phyloP scores from a whole-genome alignment of 2,113 vertebrate species.

The Toxotes chatareus region DNA sequence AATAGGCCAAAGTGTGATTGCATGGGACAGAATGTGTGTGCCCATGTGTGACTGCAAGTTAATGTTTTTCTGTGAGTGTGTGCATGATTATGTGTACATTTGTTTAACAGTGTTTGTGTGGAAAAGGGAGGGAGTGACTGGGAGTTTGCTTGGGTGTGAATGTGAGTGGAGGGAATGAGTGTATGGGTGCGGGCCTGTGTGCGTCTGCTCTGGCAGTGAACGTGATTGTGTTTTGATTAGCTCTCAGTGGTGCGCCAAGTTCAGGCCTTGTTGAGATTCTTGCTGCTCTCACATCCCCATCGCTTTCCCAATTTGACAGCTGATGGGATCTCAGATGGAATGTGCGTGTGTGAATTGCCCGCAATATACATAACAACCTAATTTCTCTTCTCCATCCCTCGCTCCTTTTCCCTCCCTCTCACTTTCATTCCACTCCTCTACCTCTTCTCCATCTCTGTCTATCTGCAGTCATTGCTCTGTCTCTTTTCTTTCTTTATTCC shows the following conservation, averaged over 20 bases:
- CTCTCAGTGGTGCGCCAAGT: conserved; percentile 76
- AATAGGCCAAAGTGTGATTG: conserved; percentile 65
- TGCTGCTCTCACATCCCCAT: conserved; percentile 77
- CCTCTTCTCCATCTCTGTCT: conserved; percentile 54
- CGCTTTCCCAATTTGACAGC: conserved; percentile 84
- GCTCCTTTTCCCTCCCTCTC: conserved; percentile 49
- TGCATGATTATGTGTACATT: conserved; percentile 71
- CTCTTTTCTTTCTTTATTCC: conserved; percentile 31
- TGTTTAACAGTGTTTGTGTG: conserved; percentile 68
- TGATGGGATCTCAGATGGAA: conserved; percentile 85
- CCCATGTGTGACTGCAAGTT: conserved; percentile 71
- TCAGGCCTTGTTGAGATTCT: conserved; percentile 80
- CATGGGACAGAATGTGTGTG: conserved; percentile 62
- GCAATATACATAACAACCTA: conserved; percentile 83
- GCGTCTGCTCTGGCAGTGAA: conserved; percentile 74
- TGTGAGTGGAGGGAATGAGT: conserved; percentile 61
- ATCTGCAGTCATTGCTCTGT: conserved; percentile 50
- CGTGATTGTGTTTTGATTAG: conserved; percentile 85
- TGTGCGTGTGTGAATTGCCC: conserved; percentile 79
- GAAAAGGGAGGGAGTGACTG: conserved; percentile 44
- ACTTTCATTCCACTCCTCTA: conserved; percentile 51
- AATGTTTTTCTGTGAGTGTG: conserved; percentile 69
- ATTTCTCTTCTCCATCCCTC: conserved; percentile 76
- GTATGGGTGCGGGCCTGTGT: conserved; percentile 54
- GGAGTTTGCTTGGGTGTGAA: conserved; percentile 59